Conservation (phyloP, 1,140 invertebrate species). For the Bursaphelenchus mucronatus region DNA sequence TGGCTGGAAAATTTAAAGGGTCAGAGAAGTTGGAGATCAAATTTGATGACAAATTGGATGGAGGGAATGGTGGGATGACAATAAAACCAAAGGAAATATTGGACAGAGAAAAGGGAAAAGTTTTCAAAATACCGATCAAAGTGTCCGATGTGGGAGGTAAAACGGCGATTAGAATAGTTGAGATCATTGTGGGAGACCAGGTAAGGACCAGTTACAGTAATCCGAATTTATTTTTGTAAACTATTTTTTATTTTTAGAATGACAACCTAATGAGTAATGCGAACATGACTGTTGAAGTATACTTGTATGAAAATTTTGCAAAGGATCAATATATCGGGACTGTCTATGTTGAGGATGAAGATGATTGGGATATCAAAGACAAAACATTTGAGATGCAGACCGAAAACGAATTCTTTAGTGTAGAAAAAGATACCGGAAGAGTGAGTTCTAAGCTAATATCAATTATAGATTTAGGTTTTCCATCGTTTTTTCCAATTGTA, state of each 20-base stretch:
- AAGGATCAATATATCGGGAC: constrained; percentile 51
- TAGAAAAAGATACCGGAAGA: too few relatives aligned
- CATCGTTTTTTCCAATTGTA: too few relatives aligned
- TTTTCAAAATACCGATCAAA: constrained; percentile 48
- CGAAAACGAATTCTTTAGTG: too few relatives aligned
- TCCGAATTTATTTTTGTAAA: constrained; percentile 10
- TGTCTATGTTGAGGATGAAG: constrained; percentile 54
- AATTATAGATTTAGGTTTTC: background rate
- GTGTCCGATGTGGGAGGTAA: constrained; percentile 49
- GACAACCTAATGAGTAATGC: constrained; percentile 59
- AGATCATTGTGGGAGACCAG: constrained; percentile 56
- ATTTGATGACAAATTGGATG: constrained; percentile 46
- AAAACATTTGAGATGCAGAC: constrained; percentile 39
- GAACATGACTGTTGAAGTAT: constrained; percentile 49
- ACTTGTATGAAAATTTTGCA: constrained; percentile 54
- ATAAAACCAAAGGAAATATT: constrained; percentile 46
- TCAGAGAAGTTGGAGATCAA: constrained; percentile 40
- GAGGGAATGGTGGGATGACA: constrained; percentile 52
- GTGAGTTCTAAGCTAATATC: too few relatives aligned
- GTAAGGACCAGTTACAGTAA: constrained; percentile 28
- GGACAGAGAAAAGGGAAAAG: constrained; percentile 55
- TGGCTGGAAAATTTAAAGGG: constrained; percentile 46
- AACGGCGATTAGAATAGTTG: constrained; percentile 39
- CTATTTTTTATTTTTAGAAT: constrained; percentile 45
- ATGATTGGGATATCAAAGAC: constrained; percentile 57